Percentiles rank a stretch among this genome's conserved stretches.
Evolutionary conservation across 1,140 invertebrate species (phyloP).

Genomic region (Scaptomyza montana): DNA sequence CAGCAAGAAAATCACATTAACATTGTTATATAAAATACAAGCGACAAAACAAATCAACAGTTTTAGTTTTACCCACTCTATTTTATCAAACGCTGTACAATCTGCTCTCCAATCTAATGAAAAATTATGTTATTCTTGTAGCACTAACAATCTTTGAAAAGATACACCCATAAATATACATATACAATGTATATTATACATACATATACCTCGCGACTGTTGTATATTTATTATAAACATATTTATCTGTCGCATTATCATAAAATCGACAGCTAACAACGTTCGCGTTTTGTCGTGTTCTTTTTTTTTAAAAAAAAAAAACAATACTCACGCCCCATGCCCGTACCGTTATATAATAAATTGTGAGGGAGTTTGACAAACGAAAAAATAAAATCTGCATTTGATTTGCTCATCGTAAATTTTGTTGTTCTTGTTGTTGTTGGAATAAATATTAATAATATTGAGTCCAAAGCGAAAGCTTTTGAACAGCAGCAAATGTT

Average conservation of each 20-base stretch:
- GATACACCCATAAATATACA: conserved; percentile 46
- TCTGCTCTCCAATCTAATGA: conserved; percentile 49
- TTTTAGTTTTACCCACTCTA: conserved; percentile 16
- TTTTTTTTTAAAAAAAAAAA: conserved; percentile 55
- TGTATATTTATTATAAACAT: conserved; percentile 25
- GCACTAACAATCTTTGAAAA: conserved; percentile 61
- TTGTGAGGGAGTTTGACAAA: conserved; percentile 75
- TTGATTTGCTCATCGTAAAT: conserved; percentile 49
- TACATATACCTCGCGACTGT: conserved; percentile 22
- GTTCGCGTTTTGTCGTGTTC: conserved; percentile 71
- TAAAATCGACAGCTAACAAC: conserved; percentile 73
- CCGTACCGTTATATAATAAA: conserved; percentile 72
- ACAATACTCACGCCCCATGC: conserved; percentile 50
- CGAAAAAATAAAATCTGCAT: conserved; percentile 61
- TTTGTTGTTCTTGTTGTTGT: conserved; percentile 11
- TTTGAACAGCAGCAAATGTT: too few species aligned
- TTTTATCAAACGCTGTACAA: background rate
- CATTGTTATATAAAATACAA: conserved; percentile 57
- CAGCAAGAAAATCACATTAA: conserved; percentile 12
- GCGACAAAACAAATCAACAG: too few species aligned
- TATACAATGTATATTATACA: conserved; percentile 39
- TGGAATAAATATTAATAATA: conserved; percentile 14
- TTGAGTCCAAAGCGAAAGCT: conserved; percentile 73
- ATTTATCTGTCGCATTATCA: conserved; percentile 61
- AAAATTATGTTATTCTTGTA: conserved; percentile 61